Evolutionary conservation across 92 coral and sea anemone species (phyloP), one percentile per base, ranked within the genome.

Genomic region (Siderastrea siderea): DNA sequence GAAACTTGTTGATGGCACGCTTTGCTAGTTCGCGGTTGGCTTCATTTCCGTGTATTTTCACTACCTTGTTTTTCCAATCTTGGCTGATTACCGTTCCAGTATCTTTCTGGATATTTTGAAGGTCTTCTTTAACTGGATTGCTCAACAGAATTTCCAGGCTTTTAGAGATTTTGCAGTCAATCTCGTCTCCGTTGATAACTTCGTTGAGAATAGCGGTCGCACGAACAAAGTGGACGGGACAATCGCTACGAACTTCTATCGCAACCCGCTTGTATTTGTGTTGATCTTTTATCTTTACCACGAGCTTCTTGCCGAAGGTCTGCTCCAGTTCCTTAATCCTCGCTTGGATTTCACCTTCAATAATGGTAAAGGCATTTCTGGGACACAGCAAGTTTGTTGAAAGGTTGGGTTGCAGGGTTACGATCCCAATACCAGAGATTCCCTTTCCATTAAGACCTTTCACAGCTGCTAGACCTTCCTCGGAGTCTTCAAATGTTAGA

Each of bases 191-290:
- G 13, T 76, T 84, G 57, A 89, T 58, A 47, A 53, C 72, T 4
- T 55, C 63, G 46, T n/a, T 84, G 11, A 92, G 7, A 14, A 46
- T 75, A 19, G 68, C 48, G 2, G 86, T 72, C 5, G 91, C 91
- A 57, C 68, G 62, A 78, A 92, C 43, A 62, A 88, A 89, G 83
- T 89, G 93, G 15, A 89, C 88, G 45, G 68, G 44, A n/a, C 95
- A 89, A 19, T 85, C 54, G 16, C 93, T 85, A 13, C 50, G 78
- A 11, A 92, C 73, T 51, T 69, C 75, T 13, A 92, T 19, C 55
- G 65, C 83, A 9, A 92, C 80, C 11, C 89, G 88, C 13, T 65
- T 85, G 10, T 77, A 71, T 49, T 86, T 80, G 1, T 43, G 74
- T 50, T 67, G 78, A 69, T 79, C 72, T 52, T 79, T 68, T 14